These are phyloP conservation scores for Dorcus parallelipipedus DNA, from an alignment of 2,888 invertebrate species.

Conservation along the genomic window DNA sequence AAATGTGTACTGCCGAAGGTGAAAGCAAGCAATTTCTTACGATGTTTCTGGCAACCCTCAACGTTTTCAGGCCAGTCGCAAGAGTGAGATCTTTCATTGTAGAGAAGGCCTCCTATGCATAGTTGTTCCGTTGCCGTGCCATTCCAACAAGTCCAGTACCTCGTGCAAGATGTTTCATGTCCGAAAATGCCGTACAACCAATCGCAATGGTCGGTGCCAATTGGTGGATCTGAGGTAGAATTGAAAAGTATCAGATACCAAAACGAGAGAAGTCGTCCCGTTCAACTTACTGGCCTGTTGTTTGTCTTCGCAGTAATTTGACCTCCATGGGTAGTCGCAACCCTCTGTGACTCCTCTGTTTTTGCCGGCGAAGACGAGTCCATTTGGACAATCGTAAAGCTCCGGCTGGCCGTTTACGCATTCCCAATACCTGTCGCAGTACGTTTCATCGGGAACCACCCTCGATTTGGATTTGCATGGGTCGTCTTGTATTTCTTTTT, in stretches of 20 bases:
- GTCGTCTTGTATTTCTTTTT: constrained; percentile 60
- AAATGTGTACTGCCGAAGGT: background rate
- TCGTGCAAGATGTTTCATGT: constrained; percentile 88
- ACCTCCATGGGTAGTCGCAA: constrained; percentile 87
- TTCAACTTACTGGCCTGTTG: constrained; percentile 65
- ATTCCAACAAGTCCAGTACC: constrained; percentile 95
- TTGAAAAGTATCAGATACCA: constrained; percentile 2
- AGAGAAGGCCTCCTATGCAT: constrained; percentile 85
- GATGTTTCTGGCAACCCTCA: constrained; percentile 90
- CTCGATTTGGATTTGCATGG: constrained; percentile 79
- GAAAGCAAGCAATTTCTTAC: constrained; percentile 57
- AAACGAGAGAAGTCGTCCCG: background rate
- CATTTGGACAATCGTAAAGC: constrained; percentile 87
- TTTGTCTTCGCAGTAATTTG: constrained; percentile 81
- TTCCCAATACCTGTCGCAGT: constrained; percentile 85
- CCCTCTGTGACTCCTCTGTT: constrained; percentile 85
- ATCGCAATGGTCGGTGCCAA: constrained; percentile 82
- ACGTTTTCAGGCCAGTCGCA: constrained; percentile 95
- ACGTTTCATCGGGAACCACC: constrained; percentile 72
- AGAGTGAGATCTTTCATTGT: constrained; percentile 86
- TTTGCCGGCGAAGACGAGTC: constrained; percentile 84
- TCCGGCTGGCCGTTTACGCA: constrained; percentile 80
- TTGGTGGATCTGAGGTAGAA: constrained; percentile 66
- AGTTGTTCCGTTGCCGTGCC: constrained; percentile 89
- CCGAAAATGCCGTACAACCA: constrained; percentile 93